Conservation (phyloP, 2,113 vertebrate genomes). For the Rhabdomys dilectus region DNA sequence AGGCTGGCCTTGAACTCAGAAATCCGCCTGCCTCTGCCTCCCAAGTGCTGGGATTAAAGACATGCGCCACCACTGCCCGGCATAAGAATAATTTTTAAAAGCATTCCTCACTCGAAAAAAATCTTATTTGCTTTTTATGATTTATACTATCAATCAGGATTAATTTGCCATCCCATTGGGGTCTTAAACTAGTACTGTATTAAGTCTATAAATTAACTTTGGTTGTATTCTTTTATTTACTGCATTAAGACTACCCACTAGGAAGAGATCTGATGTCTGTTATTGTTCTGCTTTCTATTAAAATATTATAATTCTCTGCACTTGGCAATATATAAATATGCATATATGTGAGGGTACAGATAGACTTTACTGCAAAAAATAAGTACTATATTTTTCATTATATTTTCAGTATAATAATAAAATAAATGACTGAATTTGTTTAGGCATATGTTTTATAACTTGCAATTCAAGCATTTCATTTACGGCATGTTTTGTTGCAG, state of each 20-base stretch:
- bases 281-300: constrained; percentile 46
- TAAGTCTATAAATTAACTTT: constrained; percentile 68
- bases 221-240: constrained; percentile 53
- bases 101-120: neutral
- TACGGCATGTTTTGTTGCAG: constrained; percentile 19
- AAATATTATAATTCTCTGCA: constrained; percentile 53
- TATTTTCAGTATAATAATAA: constrained; percentile 52
- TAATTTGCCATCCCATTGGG: constrained; percentile 7
- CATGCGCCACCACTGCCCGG: too few species aligned
- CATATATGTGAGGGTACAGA: neutral
- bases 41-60: too few species aligned
- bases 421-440: constrained; percentile 55
- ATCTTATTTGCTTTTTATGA: constrained; percentile 40
- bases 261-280: constrained; percentile 35
- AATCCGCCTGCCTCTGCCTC: too few species aligned
- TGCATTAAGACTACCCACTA: constrained; percentile 31
- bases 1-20: too few species aligned
- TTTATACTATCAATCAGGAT: constrained; percentile 59
- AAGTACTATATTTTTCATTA: constrained; percentile 56
- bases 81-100: constrained; percentile 55
- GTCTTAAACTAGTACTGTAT: constrained; percentile 48
- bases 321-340: neutral
- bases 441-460: constrained; percentile 28
- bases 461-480: constrained; percentile 51
- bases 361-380: constrained; percentile 47